Base-by-base conservation (phyloP, 2,113 vertebrate genomes). In the Hystrix cristata region DNA sequence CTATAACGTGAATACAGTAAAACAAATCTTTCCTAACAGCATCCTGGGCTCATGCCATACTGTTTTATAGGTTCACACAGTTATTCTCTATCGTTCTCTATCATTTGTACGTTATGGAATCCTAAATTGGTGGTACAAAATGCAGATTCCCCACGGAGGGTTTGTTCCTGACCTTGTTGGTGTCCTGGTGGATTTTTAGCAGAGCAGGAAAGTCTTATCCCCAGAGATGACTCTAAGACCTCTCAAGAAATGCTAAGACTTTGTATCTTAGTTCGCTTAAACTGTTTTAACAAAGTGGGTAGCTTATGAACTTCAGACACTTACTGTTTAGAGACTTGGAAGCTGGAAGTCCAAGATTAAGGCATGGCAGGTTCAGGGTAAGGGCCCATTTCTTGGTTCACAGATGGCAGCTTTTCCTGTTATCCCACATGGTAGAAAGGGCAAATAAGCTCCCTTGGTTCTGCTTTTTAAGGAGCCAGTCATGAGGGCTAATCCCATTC, bases 91-190 rank as follows among this genome's bases (percentile, higher is more conserved):
- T 85, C 80, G 60, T 62, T 69, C 23, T 93, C 2, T 79, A 38
- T 38, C 38, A 38, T 38, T 38, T 64, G 53, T 83, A 69, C 7
- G 46, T 46, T 53, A 48, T 53, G 69, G 29, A 29, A 53, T 72
- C 23, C 80, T 91, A 91, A 81, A 57, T 64, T 89, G 60, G 43
- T 96, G 72, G 29, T 90, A 72, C 27, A 55, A 95, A 67, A 57
- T 83, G 13, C 34, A 94, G 27, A 82, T 88, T 88, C 55, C 55
- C 82, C 53, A 48, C 19, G 69, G 64, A 48, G 46, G 19, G 62
- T 83, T 88, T 95, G 51, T 84, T 93, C 62, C 85, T 88, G 64
- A 76, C 29, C 69, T 88, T 57, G 29, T 19, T 85, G 9, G 25
- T 93, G 25, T 88, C 46, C n/a, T 95, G 48, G 19, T 25, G 55